A percentile compares a stretch with the other conserved stretches of the same genome.
These are phyloP conservation scores for Hydriomena furcata DNA, from an alignment of 2,888 invertebrate species.

Conservation along the genomic window DNA sequence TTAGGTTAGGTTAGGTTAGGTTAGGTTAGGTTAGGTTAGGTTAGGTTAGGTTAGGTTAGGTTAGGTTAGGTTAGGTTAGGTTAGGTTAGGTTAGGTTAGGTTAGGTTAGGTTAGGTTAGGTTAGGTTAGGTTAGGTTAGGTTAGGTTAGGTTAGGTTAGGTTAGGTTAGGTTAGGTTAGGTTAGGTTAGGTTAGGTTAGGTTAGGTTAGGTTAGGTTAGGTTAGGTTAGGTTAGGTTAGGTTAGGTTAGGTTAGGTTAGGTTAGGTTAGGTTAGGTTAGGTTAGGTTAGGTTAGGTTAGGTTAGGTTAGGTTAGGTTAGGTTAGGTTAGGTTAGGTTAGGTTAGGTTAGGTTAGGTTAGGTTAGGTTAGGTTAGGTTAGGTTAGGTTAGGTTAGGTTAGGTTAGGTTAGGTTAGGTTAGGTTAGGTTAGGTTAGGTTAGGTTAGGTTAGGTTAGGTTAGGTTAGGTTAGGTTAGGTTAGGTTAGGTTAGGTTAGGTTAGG, in stretches of 20 bases:
- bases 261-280: conserved; percentile 39
- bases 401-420: conserved; percentile 33
- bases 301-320: conserved; percentile 29
- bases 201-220: conserved; percentile 36
- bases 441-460: conserved; percentile 21
- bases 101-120: conserved; percentile 31
- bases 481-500: conserved; percentile 35
- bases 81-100: conserved; percentile 24
- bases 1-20: conserved; percentile 31
- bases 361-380: conserved; percentile 33
- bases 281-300: conserved; percentile 31
- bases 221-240: conserved; percentile 35
- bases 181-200: conserved; percentile 40
- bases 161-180: conserved; percentile 38
- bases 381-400: conserved; percentile 33
- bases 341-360: conserved; percentile 31
- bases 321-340: conserved; percentile 33
- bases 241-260: conserved; percentile 35
- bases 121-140: conserved; percentile 31
- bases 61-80: conserved; percentile 26
- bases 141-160: conserved; percentile 37
- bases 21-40: conserved; percentile 29
- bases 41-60: conserved; percentile 39
- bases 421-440: conserved; percentile 21
- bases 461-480: conserved; percentile 30